Percentiles rank a stretch among this genome's conserved stretches.
phyloP scores from a whole-genome alignment of 2,888 invertebrate genomes.

The Dorcus hopei region DNA sequence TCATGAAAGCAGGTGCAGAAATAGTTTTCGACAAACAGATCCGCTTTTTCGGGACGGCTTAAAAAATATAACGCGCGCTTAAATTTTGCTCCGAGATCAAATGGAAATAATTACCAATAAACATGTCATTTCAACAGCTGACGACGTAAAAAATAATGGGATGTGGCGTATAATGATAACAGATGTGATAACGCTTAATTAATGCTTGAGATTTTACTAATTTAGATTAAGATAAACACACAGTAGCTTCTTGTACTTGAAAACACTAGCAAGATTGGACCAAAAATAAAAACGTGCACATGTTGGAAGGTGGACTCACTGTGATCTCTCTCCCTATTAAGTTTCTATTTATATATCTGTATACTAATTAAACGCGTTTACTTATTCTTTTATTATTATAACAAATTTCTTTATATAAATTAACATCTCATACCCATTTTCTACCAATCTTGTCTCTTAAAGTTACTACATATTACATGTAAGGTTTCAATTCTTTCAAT shows the following conservation, averaged over 20 bases:
- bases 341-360: not conserved
- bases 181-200: conserved; percentile 38
- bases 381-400: too few relatives aligned
- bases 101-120: conserved; percentile 34
- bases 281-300: not conserved
- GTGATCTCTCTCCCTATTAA: not conserved
- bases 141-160: conserved; percentile 32
- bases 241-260: conserved; percentile 27
- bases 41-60: not conserved
- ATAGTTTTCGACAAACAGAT: not conserved
- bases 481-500: too few relatives aligned
- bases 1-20: not conserved
- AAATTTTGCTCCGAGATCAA: conserved; percentile 8
- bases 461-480: too few relatives aligned
- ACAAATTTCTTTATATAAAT: too few relatives aligned
- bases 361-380: too few relatives aligned
- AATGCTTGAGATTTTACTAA: conserved; percentile 39
- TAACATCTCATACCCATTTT: too few relatives aligned
- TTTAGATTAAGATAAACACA: conserved; percentile 38
- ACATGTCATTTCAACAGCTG: conserved; percentile 34
- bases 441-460: too few relatives aligned
- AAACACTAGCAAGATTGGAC: not conserved
- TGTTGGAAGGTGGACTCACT: conserved; percentile 1
- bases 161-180: conserved; percentile 35
- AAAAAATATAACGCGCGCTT: too few relatives aligned